Base-by-base conservation (phyloP, 1,140 invertebrate genomes). In the Sycobia sp. region DNA sequence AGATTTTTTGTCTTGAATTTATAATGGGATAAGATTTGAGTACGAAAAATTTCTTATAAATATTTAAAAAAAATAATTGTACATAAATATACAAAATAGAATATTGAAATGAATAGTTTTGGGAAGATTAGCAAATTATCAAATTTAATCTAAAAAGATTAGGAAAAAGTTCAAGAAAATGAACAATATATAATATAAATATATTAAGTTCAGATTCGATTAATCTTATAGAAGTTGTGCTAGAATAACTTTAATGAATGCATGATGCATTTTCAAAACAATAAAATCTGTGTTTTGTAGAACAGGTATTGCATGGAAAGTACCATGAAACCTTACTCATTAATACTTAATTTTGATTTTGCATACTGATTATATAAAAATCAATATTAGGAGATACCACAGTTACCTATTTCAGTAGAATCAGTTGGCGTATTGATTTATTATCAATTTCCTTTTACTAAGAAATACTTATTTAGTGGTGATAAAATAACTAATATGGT, bases 341-440 rank as follows among this genome's bases (percentile, higher is more conserved):
- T n/a, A n/a, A n/a, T n/a, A n/a, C n/a, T n/a, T n/a, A n/a, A n/a
- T n/a, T n/a, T n/a, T n/a, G 36, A 18, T 46, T 47, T 46, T 34
- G 54, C 29, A 46, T 25, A 58, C 43, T 36, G 22, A 47, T 47
- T 23, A 23, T 18, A 29, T 47, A 27, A 47, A 29, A 47, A 58
- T 58, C 3, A 56, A 23, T 43, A 16, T 27, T 14, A 20, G 18
- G 16, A 43, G 22, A 32, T 56, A 43, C 25, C 43, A 44, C 20
- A 59, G 56, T 59, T 59, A 59, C 56, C 56, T 59, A 38, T 59
- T 50, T 59, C n/a, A 46, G 7, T 49, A 59, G 46, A 49, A 49
- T 49, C 44, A 59, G 46, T 59, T 59, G 16, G 29, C 46, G 46
- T 39, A n/a, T 39, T 56, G n/a, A 57, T 46, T 50, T 34, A 46